A percentile compares a stretch with the other conserved stretches of the same genome.
These are phyloP conservation scores for Clarias pachynema DNA, from an alignment of 2,797 vertebrate genomes.

Conservation along the genomic window DNA sequence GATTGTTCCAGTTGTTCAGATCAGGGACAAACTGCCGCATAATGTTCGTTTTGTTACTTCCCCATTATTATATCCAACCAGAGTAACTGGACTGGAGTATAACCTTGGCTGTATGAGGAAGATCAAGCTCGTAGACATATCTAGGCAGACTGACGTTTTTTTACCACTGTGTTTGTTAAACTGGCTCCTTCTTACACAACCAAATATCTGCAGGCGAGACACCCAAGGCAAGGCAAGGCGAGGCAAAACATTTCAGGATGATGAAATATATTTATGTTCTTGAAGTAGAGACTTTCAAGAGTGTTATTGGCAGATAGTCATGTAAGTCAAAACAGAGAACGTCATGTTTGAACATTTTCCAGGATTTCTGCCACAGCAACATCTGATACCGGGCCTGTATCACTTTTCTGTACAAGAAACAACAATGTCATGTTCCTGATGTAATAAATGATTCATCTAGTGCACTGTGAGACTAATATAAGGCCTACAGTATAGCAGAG, in stretches of 20 bases:
- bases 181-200: not conserved
- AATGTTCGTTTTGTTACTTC: too few relatives aligned
- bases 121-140: not conserved
- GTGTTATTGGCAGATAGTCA: not conserved
- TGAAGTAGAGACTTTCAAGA: not conserved
- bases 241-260: not conserved
- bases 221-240: not conserved
- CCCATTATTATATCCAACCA: not conserved
- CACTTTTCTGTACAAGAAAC: not conserved
- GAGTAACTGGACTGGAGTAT: too few relatives aligned
- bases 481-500: not conserved
- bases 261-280: constrained; percentile 12
- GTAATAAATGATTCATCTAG: not conserved
- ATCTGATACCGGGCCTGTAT: not conserved
- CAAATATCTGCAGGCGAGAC: not conserved
- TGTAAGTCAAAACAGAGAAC: not conserved
- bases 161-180: not conserved
- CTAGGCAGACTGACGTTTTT: not conserved
- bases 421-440: not conserved
- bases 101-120: not conserved
- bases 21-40: too few relatives aligned
- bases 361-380: not conserved
- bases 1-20: too few relatives aligned
- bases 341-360: not conserved
- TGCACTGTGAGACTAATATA: not conserved